Conservation (phyloP, 53 echinoderm and acorn worm genomes). For the Actinopyga echinites region DNA sequence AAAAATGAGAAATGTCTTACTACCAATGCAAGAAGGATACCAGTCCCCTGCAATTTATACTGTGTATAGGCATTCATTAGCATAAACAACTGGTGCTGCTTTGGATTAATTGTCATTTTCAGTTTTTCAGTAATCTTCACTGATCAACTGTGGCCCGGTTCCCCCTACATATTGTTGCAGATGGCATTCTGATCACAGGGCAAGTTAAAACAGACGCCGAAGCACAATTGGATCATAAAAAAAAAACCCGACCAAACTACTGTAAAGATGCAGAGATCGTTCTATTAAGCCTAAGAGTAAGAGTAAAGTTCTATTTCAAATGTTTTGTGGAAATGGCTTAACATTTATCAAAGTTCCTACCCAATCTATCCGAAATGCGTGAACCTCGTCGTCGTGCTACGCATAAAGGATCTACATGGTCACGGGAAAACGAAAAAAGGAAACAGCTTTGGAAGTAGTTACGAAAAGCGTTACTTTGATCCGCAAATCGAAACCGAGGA, state of each 20-base stretch:
- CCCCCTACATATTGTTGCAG: slow-evolving; percentile 53
- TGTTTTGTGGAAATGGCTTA: slow-evolving; percentile 56
- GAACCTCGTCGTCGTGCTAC: slow-evolving; percentile 34
- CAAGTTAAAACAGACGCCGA: slow-evolving; percentile 22
- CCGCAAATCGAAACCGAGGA: slow-evolving; percentile 49
- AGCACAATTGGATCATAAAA: slow-evolving; percentile 51
- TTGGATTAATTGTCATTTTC: too few relatives aligned
- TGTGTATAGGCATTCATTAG: too few relatives aligned
- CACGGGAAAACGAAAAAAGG: slow-evolving; percentile 34
- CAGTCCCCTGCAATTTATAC: too few relatives aligned
- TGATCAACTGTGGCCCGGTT: too few relatives aligned
- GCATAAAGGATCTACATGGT: slow-evolving; percentile 1
- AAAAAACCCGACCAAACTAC: not conserved
- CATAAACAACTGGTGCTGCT: too few relatives aligned
- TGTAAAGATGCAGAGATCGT: slow-evolving; percentile 15
- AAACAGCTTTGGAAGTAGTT: slow-evolving; percentile 31
- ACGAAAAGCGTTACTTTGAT: slow-evolving; percentile 44
- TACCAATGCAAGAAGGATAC: too few relatives aligned
- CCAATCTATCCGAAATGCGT: not conserved
- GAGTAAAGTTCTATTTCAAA: slow-evolving; percentile 44
- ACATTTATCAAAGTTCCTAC: slow-evolving; percentile 47
- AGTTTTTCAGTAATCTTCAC: too few relatives aligned
- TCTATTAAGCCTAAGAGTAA: slow-evolving; percentile 25
- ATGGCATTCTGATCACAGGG: slow-evolving; percentile 53
- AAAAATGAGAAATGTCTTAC: too few relatives aligned